Conservation (phyloP, 2,113 vertebrate genomes). For the Leuciscus idus region DNA sequence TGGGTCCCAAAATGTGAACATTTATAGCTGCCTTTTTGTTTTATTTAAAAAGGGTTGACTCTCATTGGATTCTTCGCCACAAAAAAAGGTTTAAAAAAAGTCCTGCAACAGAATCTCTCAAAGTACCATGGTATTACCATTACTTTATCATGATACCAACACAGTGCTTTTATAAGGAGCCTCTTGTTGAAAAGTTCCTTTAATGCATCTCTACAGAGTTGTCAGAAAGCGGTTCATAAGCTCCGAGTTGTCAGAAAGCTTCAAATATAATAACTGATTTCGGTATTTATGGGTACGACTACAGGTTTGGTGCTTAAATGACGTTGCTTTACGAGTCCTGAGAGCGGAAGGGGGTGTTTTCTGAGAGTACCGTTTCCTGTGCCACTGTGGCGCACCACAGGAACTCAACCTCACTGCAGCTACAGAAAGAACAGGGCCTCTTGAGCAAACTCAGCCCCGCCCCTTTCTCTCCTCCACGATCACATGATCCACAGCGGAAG, state of each 20-base stretch:
- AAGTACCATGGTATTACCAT: background rate
- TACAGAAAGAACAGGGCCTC: constrained; percentile 59
- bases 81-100: no score
- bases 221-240: background rate
- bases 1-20: no score
- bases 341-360: constrained; percentile 5
- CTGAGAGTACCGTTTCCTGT: constrained; percentile 68
- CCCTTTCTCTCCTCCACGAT: constrained; percentile 1
- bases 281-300: background rate
- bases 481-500: constrained; percentile 1
- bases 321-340: background rate
- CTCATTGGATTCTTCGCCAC: no score
- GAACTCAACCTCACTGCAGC: constrained; percentile 39
- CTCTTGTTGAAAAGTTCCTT: background rate
- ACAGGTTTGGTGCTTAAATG: background rate
- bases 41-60: no score
- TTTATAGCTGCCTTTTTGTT: no score
- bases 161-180: background rate
- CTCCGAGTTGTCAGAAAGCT: background rate
- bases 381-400: constrained; percentile 58
- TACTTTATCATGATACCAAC: background rate
- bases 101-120: background rate
- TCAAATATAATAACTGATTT: background rate
- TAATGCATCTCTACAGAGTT: background rate
- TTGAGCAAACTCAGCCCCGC: constrained; percentile 49